Conservation (phyloP, 2,888 invertebrate species). For the Dyspetes luteomarginatus region DNA sequence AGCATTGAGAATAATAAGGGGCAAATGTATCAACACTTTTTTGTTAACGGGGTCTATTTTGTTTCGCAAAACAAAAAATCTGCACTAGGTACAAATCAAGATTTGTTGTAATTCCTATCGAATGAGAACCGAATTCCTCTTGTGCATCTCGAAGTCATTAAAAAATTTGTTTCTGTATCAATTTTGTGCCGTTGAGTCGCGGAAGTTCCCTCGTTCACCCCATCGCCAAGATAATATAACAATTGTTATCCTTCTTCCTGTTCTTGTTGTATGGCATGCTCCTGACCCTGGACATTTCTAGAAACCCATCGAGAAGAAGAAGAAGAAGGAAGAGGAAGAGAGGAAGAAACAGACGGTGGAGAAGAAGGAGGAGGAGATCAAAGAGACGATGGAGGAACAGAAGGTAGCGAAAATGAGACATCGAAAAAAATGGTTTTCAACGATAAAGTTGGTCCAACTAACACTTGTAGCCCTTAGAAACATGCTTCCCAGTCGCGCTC, state of each 20-base stretch:
- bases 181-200: slow-evolving; percentile 18
- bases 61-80: slow-evolving; percentile 84
- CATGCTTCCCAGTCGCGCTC: slow-evolving; percentile 60
- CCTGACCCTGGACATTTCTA: slow-evolving; percentile 68
- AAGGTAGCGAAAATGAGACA: slow-evolving; percentile 72
- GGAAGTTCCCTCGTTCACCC: neutral
- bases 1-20: slow-evolving; percentile 32
- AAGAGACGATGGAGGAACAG: slow-evolving; percentile 76
- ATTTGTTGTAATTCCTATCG: neutral
- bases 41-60: neutral
- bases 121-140: neutral
- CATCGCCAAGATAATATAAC: slow-evolving; percentile 3
- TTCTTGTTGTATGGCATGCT: slow-evolving; percentile 72
- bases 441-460: slow-evolving; percentile 49
- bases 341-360: slow-evolving; percentile 81
- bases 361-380: slow-evolving; percentile 75
- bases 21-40: slow-evolving; percentile 7
- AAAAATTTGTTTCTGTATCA: neutral
- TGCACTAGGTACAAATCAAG: neutral
- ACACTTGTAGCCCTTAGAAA: slow-evolving; percentile 58
- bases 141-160: slow-evolving; percentile 7
- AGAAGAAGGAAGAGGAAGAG: slow-evolving; percentile 75
- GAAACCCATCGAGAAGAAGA: slow-evolving; percentile 83
- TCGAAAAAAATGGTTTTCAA: slow-evolving; percentile 45
- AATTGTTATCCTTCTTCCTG: neutral